A percentile compares a stretch with the other conserved stretches of the same genome.
Conservation (phyloP, 2,797 vertebrate species). For the Siniperca undulata region DNA sequence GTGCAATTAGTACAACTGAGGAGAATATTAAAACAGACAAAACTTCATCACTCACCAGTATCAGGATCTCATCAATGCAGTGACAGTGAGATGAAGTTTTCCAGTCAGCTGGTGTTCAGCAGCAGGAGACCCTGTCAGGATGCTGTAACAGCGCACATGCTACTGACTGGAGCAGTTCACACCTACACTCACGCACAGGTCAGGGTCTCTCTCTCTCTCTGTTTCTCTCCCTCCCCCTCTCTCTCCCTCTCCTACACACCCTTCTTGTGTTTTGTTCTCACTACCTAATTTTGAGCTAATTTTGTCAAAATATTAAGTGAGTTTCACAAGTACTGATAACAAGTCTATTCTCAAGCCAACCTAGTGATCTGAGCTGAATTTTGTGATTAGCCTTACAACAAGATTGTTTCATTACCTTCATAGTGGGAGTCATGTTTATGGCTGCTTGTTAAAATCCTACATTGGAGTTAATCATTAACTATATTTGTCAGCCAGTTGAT, state of each 20-base stretch:
- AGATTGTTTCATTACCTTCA: slow-evolving; percentile 7
- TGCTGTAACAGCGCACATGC: slow-evolving; percentile 14
- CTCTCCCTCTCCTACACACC: background rate
- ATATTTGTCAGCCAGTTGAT: slow-evolving; percentile 4
- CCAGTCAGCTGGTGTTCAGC: slow-evolving; percentile 26
- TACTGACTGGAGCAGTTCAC: slow-evolving; percentile 25
- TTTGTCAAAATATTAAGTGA: background rate
- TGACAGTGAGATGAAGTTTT: background rate
- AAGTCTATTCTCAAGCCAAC: background rate
- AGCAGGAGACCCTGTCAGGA: slow-evolving; percentile 6
- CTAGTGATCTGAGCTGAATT: background rate
- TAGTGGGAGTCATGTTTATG: slow-evolving; percentile 32
- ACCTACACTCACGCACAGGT: slow-evolving; percentile 15
- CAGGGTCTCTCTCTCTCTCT: slow-evolving; percentile 7
- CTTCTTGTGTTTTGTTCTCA: background rate
- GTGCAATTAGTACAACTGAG: background rate
- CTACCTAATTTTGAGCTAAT: background rate
- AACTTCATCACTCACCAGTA: slow-evolving; percentile 58
- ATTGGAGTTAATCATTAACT: slow-evolving; percentile 51
- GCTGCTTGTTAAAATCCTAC: slow-evolving; percentile 16
- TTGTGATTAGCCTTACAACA: background rate
- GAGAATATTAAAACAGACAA: slow-evolving; percentile 24
- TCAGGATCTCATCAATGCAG: slow-evolving; percentile 12
- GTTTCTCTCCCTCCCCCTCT: background rate
- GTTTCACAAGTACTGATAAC: background rate